Conservation (phyloP, 2,888 invertebrate genomes). For the Erynnis tages region DNA sequence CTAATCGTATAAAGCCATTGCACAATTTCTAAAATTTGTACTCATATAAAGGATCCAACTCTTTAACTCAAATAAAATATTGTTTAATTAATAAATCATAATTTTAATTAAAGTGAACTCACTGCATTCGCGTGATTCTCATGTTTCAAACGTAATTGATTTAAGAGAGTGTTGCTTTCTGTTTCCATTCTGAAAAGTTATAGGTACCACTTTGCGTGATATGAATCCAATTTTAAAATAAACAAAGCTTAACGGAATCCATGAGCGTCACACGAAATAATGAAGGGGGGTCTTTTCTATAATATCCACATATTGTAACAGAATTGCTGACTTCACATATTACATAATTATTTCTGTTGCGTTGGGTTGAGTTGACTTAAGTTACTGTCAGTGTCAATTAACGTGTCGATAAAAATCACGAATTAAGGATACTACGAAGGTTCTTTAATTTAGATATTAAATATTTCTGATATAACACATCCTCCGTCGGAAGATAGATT, state of each 20-base stretch:
- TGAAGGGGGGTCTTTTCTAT: neutral
- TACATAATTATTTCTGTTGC: no score
- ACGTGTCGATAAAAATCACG: neutral
- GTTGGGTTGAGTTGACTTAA: neutral
- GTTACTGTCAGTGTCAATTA: no score
- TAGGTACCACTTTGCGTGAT: neutral
- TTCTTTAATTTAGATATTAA: no score
- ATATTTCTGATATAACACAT: no score
- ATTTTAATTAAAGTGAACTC: no score
- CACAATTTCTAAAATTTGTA: no score
- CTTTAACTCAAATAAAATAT: no score
- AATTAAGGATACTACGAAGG: neutral
- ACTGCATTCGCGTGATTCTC: conserved; percentile 49
- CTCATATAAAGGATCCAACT: no score
- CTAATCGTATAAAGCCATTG: no score
- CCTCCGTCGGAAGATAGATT: no score
- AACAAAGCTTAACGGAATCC: conserved; percentile 25
- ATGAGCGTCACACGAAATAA: conserved; percentile 42
- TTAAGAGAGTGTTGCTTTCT: conserved; percentile 53
- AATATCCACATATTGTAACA: conserved; percentile 18
- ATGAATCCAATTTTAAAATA: no score
- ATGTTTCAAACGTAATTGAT: conserved; percentile 55
- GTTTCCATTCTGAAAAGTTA: conserved; percentile 51
- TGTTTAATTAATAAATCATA: no score
- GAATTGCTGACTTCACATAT: neutral